phyloP scores from a whole-genome alignment of 1,140 invertebrate genomes.

The Tribolium castaneum region DNA sequence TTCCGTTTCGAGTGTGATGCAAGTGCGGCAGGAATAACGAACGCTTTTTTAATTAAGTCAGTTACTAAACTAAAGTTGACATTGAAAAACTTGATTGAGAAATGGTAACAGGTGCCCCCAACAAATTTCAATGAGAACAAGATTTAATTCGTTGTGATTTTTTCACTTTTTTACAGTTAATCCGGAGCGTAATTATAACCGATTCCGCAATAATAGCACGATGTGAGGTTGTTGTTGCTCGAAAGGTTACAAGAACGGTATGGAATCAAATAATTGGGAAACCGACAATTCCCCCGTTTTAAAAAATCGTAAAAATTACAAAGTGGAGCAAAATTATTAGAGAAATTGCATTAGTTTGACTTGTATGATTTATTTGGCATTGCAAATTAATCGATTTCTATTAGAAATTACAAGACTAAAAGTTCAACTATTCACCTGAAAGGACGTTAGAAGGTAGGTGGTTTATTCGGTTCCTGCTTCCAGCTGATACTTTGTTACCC shows the following conservation, averaged over 20 bases:
- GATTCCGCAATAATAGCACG: slow-evolving; percentile 4
- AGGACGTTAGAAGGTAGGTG: slow-evolving; percentile 15
- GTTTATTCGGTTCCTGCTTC: not conserved
- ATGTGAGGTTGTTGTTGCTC: not conserved
- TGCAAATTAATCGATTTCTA: slow-evolving; percentile 25
- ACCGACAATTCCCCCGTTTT: too few relatives aligned
- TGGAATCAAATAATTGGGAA: not conserved
- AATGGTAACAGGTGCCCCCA: slow-evolving; percentile 17
- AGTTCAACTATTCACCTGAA: not conserved
- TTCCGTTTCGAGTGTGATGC: slow-evolving; percentile 4
- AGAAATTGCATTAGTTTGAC: slow-evolving; percentile 1
- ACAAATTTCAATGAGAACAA: slow-evolving; percentile 30
- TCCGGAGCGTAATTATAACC: not conserved
- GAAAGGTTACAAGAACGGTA: slow-evolving; percentile 16
- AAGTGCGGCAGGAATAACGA: not conserved
- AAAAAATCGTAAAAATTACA: too few relatives aligned
- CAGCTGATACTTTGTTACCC: not conserved
- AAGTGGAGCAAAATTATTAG: slow-evolving; percentile 14
- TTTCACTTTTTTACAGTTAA: not conserved
- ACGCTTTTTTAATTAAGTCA: not conserved
- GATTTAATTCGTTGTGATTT: not conserved
- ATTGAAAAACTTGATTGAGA: slow-evolving; percentile 29
- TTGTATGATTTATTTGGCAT: slow-evolving; percentile 27
- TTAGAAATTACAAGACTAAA: slow-evolving; percentile 6
- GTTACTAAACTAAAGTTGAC: slow-evolving; percentile 15